Evolutionary conservation across 2,888 invertebrate genomes (phyloP).

Genomic region (Catotricha subobsoleta): DNA sequence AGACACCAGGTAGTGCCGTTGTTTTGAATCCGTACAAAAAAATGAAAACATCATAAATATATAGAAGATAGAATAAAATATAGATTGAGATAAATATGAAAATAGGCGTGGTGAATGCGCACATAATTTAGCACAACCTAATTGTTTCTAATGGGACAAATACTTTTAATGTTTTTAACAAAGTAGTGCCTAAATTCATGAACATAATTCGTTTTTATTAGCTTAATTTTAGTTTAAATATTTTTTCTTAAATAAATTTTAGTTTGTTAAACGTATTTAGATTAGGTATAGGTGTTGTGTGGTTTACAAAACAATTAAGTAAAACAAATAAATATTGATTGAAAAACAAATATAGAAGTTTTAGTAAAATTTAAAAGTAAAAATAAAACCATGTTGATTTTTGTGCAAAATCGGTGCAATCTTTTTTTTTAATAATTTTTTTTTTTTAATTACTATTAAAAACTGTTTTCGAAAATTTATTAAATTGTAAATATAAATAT

Average conservation of each 20-base stretch:
- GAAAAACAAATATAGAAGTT: too few relatives aligned
- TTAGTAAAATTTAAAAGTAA: too few relatives aligned
- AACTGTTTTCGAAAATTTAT: neutral
- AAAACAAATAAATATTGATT: too few relatives aligned
- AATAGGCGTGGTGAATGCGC: too few relatives aligned
- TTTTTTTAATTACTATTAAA: neutral
- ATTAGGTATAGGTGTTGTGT: too few relatives aligned
- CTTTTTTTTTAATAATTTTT: neutral
- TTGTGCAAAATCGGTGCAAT: neutral
- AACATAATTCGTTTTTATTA: too few relatives aligned
- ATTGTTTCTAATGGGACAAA: too few relatives aligned
- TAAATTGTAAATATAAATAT: neutral
- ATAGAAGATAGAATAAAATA: neutral
- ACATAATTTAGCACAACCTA: too few relatives aligned
- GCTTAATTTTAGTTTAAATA: neutral
- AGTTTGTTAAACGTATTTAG: neutral
- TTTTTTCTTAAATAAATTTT: neutral
- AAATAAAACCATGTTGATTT: too few relatives aligned
- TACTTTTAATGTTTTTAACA: neutral
- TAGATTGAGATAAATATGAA: too few relatives aligned
- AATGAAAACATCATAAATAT: conserved; percentile 54
- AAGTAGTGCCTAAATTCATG: too few relatives aligned
- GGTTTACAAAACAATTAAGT: too few relatives aligned
- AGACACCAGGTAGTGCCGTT: conserved; percentile 24
- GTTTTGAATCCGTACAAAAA: conserved; percentile 75